These are phyloP conservation scores for Drosophila pallidifrons DNA, from an alignment of 1,140 invertebrate species.

Conservation along the genomic window DNA sequence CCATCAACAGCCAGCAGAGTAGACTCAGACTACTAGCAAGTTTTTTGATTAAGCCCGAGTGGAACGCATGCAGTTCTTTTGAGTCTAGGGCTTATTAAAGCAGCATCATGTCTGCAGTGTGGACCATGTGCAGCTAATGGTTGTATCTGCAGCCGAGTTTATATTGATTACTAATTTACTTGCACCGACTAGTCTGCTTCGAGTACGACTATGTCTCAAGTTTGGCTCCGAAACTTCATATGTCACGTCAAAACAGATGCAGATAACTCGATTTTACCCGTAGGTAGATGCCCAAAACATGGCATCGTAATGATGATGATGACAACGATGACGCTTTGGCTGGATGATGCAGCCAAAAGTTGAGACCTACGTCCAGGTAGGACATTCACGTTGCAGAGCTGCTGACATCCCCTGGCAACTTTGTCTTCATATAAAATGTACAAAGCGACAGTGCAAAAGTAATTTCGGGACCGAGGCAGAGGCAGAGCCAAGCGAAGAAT, in stretches of 20 bases:
- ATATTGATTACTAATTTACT: conserved; percentile 77
- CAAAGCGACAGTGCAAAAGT: conserved; percentile 66
- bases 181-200: conserved; percentile 17
- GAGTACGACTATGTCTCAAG: conserved; percentile 23
- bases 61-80: conserved; percentile 51
- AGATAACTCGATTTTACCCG: conserved; percentile 61
- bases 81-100: conserved; percentile 60
- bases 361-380: conserved; percentile 52
- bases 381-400: conserved; percentile 27
- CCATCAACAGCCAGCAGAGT: conserved; percentile 55
- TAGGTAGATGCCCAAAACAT: conserved; percentile 44
- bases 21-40: conserved; percentile 39
- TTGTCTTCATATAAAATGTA: conserved; percentile 76
- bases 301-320: conserved; percentile 22
- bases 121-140: conserved; percentile 66
- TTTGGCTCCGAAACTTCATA: conserved; percentile 45
- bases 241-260: conserved; percentile 48
- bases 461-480: conserved; percentile 30
- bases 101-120: conserved; percentile 33
- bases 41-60: conserved; percentile 77
- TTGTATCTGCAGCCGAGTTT: conserved; percentile 23
- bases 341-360: conserved; percentile 33
- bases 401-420: conserved; percentile 45
- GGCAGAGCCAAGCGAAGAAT: not conserved
- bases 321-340: not conserved